These are phyloP conservation scores for Hydrotaea cyrtoneurina DNA, from an alignment of 2,888 invertebrate species.

Conservation along the genomic window DNA sequence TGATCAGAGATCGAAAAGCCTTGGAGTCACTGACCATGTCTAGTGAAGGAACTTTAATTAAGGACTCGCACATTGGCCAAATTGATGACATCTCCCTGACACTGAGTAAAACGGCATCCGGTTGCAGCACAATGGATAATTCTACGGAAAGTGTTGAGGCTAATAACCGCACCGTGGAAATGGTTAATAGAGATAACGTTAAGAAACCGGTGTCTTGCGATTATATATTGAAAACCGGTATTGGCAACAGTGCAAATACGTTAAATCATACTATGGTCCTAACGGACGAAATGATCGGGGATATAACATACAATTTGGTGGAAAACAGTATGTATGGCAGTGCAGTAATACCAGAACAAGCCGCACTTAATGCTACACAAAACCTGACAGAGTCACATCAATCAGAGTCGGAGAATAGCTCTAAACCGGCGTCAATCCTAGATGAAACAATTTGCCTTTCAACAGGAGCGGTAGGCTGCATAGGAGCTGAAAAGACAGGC, in stretches of 20 bases:
- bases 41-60: constrained; percentile 78
- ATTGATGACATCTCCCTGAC: constrained; percentile 79
- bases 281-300: constrained; percentile 77
- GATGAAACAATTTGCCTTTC: constrained; percentile 74
- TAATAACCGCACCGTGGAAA: constrained; percentile 67
- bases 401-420: constrained; percentile 67
- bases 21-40: constrained; percentile 79
- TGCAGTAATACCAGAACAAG: constrained; percentile 45
- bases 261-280: constrained; percentile 72
- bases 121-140: constrained; percentile 79
- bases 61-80: constrained; percentile 79
- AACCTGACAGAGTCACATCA: constrained; percentile 23
- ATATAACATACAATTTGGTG: constrained; percentile 77
- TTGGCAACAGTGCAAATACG: neutral
- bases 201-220: no score
- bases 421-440: constrained; percentile 66
- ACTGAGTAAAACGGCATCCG: constrained; percentile 78
- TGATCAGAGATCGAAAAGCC: constrained; percentile 78
- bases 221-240: neutral
- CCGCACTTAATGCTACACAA: constrained; percentile 53
- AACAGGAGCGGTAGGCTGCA: constrained; percentile 9
- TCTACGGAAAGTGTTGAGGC: constrained; percentile 78
- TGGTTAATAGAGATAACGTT: constrained; percentile 31
- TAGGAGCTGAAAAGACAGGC: constrained; percentile 63
- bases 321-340: constrained; percentile 73